phyloP scores from a whole-genome alignment of 2,888 invertebrate genomes.

The Lycaena phlaeas region DNA sequence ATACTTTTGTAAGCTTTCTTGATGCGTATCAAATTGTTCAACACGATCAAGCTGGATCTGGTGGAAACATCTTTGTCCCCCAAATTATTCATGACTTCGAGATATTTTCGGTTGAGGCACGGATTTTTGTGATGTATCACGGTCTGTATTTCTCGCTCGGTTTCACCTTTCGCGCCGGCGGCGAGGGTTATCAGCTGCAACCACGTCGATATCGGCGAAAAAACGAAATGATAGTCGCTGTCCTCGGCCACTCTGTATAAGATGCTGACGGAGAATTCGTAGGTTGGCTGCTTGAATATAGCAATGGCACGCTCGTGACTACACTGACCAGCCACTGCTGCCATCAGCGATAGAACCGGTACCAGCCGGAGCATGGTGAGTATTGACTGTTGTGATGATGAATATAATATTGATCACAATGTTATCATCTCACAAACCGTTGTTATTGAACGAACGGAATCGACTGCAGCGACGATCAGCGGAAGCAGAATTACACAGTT shows the following conservation, averaged over 20 bases:
- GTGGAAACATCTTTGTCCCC: constrained; percentile 26
- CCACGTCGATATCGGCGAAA: constrained; percentile 48
- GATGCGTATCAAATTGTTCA: constrained; percentile 34
- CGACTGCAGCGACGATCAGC: no score
- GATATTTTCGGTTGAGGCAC: constrained; percentile 36
- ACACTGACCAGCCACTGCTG: no score
- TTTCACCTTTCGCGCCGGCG: constrained; percentile 36
- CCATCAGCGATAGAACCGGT: no score
- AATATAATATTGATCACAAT: no score
- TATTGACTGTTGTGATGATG: no score
- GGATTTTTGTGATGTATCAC: no score
- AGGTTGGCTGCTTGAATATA: constrained; percentile 33
- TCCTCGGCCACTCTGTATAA: constrained; percentile 38
- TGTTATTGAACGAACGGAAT: no score
- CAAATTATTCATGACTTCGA: constrained; percentile 30
- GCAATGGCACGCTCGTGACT: no score
- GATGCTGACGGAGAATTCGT: constrained; percentile 40
- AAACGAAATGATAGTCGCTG: constrained; percentile 41
- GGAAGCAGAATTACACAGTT: no score
- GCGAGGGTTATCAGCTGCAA: constrained; percentile 40
- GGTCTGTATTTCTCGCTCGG: constrained; percentile 36
- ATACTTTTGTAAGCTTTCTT: constrained; percentile 30
- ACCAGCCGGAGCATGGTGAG: no score
- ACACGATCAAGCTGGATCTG: constrained; percentile 32
- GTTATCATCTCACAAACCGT: no score